Evolutionary conservation across 2,113 vertebrate species (phyloP), one percentile per base, ranked within the genome.

Genomic region (Neolamprologus modestus): DNA sequence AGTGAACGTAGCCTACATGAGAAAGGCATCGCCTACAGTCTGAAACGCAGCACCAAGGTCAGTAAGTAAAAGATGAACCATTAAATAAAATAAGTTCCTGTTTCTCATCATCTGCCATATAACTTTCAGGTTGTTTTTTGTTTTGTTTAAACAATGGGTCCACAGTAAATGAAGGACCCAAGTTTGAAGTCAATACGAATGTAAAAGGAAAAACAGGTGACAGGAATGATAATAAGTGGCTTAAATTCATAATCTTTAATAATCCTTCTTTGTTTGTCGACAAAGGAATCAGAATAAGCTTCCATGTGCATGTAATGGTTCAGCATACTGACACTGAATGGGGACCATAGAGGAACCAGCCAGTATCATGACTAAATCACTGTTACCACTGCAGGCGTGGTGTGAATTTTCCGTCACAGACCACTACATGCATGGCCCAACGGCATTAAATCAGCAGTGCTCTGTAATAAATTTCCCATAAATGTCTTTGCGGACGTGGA

Each of bases 281-380:
- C 21, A 45, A 45, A 19, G 2, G 24, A 76, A 31, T 50, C 9
- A 11, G 26, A 50, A 50, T 50, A 31, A 76, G 42, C 9, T 47
- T 76, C 40, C 0, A 31, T 3, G 40, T 28, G 40, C 14, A 47
- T 47, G 68, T 73, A 73, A 26, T 12, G 26, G 24, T 76, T 76
- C 7, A 76, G 40, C 71, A 76, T 28, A 47, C 24, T 78, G 24
- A 8, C 16, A 78, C 16, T 50, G 42, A 78, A 47, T 19, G 6
- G 24, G 24, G 7, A 78, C 21, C 0, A 0, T 11, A 7, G 40
- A 19, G 42, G 16, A 50, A 76, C 2, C 42, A 31, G 26, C 2
- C 45, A 50, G 16, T n/a, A 26, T 12, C 24, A 76, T 12, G 10
- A 28, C 42, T 50, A 8, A 13, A n/a, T 50, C 61, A 21, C 28